Evolutionary conservation across 2,888 invertebrate species (phyloP), one percentile per base, ranked within the genome.

Genomic region (Heliconius charithonia): DNA sequence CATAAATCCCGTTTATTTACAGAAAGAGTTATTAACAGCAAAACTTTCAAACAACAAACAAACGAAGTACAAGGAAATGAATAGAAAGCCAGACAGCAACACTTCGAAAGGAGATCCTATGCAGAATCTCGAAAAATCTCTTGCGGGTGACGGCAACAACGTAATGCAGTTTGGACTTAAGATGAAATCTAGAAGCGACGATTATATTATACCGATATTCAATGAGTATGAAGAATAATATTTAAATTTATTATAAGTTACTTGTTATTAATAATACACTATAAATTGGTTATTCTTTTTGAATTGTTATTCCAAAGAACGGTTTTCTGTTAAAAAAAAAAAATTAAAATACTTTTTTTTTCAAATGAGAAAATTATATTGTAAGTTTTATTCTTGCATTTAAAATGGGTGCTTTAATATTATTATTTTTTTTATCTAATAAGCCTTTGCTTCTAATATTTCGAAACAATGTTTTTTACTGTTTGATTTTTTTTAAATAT

Each of bases 131-230:
- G 92, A 91, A 62, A 90, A 90, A 80, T 87, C 86, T 0, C 87
- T 90, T 59, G 89, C 89, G 0, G 86, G 86, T 19, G 90, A 92
- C 74, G 82, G 84, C 0, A 92, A 91, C 75, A 89, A 90, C 81
- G 89, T 91, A 12, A 87, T 91, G 0, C 88, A 92, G 70, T 94
- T 93, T 65, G 94, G 93, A 9, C 84, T 94, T 2, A 94, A 94
- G 79, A 82, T 94, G 2, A 87, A 88, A 79, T 89, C 92, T 0
- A 89, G 93, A 81, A 92, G 90, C 80, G 94, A 94, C 66, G 91
- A 92, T 78, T 92, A 92, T 80, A 51, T 51, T 51, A 87, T 91
- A 84, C 89, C 93, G n/a, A 83, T 92, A 22, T 93, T 92, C 83
- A 91, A 92, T 73, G 93, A 94, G 27, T 93, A 92, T 82, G 91